Evolutionary conservation across 1,140 invertebrate species (phyloP), one percentile per base, ranked within the genome.

Genomic region (Drosophila jambulina): DNA sequence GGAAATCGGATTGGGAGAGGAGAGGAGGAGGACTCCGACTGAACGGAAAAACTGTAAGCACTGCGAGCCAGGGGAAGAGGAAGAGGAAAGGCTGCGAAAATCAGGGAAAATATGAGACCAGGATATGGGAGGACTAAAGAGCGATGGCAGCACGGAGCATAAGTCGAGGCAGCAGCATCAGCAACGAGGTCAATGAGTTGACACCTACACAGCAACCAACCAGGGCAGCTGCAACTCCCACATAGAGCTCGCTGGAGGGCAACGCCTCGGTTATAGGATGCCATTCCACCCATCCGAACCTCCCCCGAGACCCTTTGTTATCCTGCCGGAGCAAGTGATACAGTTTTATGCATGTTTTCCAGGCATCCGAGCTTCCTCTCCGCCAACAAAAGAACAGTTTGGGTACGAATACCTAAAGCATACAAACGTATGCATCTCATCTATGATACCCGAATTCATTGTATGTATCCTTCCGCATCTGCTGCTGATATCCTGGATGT

Each of bases 331-430:
- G 63, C 78, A 64, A 78, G 64, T 70, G 78, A 84, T 83, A 80
- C 67, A 80, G 69, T 82, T 82, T 82, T 74, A 61, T 87, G 75
- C 78, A 75, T 75, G 75, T 87, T 85, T 78, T 64, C 45, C 69
- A 53, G 46, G 82, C 75, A 72, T 87, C 82, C 69, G 21, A 53
- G 58, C 71, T 36, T 27, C 23, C 45, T 38, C 40, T 32, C 2
- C 21, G 19, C 21, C 43, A 59, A 69, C 53, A 58, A 34, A 38
- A 53, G 51, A 38, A 32, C 59, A 70, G 40, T 72, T 72, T n/a
- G 67, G 36, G 23, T 42, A 71, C 69, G 13, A 40, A 32, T 27
- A 45, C 32, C 53, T 25, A 54, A 49, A 21, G 48, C 62, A 34
- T 21, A 42, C 63, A 34, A 42, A 48, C n/a, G 23, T 32, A 42